Evolutionary conservation across 2,113 vertebrate genomes (phyloP).

Genomic region (Lepus europaeus): DNA sequence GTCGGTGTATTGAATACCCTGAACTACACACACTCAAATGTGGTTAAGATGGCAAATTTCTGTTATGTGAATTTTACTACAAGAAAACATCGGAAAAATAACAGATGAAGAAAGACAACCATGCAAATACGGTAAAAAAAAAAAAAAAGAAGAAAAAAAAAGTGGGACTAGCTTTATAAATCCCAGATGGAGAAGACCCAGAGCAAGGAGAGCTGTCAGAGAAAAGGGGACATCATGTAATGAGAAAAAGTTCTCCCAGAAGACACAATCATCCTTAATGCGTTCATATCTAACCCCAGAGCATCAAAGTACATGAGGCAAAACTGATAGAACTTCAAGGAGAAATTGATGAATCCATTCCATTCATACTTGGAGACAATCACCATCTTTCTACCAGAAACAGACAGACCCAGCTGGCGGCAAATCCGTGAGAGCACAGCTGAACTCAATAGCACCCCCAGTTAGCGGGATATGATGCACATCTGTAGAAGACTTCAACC

Average conservation of each 20-base stretch:
- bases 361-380: background rate
- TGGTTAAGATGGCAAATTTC: background rate
- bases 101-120: background rate
- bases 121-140: background rate
- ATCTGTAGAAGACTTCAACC: background rate
- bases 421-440: background rate
- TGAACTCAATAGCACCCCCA: background rate
- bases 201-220: background rate
- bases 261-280: background rate
- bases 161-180: background rate
- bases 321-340: too few species aligned
- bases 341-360: too few species aligned
- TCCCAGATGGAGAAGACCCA: background rate
- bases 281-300: too few species aligned
- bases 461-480: background rate
- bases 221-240: background rate
- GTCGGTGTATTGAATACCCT: background rate
- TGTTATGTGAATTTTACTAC: background rate
- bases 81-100: background rate
- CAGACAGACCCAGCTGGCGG: background rate
- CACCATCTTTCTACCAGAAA: background rate
- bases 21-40: background rate
- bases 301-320: too few species aligned
- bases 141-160: too few species aligned
- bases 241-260: background rate